Evolutionary conservation across 2,888 invertebrate species (phyloP), one percentile per base, ranked within the genome.

Genomic region (Drosophila mercatorum): DNA sequence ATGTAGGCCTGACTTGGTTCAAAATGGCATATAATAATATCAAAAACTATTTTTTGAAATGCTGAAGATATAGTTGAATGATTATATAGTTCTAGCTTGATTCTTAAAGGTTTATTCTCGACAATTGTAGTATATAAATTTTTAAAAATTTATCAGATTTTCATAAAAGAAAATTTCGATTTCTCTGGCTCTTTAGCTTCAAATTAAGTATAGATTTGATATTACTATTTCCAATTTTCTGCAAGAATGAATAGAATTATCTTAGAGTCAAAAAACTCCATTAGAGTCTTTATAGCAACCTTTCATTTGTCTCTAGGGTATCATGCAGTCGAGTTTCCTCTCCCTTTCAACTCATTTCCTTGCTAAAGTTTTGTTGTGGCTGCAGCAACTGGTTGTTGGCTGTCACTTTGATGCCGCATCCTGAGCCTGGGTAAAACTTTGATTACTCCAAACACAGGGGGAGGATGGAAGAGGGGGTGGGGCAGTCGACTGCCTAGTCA

Each of bases 341-440:
- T 40, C 14, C 8, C 43, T 22, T 17, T 46, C 3, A 26, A 14
- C 10, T 22, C 4, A 34, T 44, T 44, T 14, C 3, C 14, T 62
- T 61, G 22, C 26, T 17, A 46, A 72, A 57, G 31, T 17, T 76
- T 75, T 64, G 38, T 22, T 36, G 31, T 41, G 40, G 41, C 28
- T 17, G 67, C 61, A 72, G 80, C 76, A 75, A 77, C 76, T 77
- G 76, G 76, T 76, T 76, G 80, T 59, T 64, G 67, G 11, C 47
- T 57, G 75, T 70, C 76, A 70, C 65, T 70, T 71, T 77, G 77
- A 62, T 69, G 59, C 44, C 38, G 47, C 38, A 26, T 26, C 14
- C 53, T 26, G 41, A 36, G 47, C n/a, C 62, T 44, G 62, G 71
- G 28, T 44, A 53, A 83, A 80, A 83, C 77, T 80, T 80, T 80